phyloP scores from a whole-genome alignment of 2,797 vertebrate species.

The Neoniphon sammara region DNA sequence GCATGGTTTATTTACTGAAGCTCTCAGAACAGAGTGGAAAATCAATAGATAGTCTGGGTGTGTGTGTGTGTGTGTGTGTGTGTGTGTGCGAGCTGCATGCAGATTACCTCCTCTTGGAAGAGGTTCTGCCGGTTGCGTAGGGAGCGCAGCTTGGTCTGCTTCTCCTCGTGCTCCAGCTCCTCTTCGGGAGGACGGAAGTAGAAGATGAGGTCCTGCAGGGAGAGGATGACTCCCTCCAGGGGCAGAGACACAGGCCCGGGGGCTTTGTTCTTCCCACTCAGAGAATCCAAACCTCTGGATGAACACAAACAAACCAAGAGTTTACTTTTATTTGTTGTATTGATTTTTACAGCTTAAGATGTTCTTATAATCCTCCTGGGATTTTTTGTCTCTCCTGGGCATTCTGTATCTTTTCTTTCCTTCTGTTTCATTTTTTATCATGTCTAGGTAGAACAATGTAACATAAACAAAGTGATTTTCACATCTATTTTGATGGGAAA shows the following conservation, averaged over 20 bases:
- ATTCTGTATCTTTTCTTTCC: too few species aligned
- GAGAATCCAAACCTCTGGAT: slow-evolving; percentile 88
- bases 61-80: too few species aligned
- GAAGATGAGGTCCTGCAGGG: slow-evolving; percentile 92
- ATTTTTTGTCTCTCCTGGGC: not conserved
- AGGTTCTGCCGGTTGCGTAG: slow-evolving; percentile 93
- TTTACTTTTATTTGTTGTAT: not conserved
- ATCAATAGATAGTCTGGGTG: not conserved
- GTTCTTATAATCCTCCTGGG: not conserved
- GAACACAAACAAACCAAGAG: not conserved
- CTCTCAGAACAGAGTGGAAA: not conserved
- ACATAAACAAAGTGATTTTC: too few species aligned
- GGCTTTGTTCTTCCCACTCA: slow-evolving; percentile 88
- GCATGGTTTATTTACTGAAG: not conserved
- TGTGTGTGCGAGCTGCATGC: not conserved
- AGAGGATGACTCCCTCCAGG: slow-evolving; percentile 89
- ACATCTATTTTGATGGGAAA: too few species aligned
- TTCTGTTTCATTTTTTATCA: too few species aligned
- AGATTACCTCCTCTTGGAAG: slow-evolving; percentile 92
- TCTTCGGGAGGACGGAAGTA: slow-evolving; percentile 93
- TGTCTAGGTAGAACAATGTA: too few species aligned
- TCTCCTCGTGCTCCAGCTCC: slow-evolving; percentile 93
- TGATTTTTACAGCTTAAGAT: too few species aligned
- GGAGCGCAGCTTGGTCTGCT: slow-evolving; percentile 92
- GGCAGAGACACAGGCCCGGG: slow-evolving; percentile 82